Evolutionary conservation across 2,113 vertebrate genomes (phyloP).

Genomic region (Catharus fuscescens): DNA sequence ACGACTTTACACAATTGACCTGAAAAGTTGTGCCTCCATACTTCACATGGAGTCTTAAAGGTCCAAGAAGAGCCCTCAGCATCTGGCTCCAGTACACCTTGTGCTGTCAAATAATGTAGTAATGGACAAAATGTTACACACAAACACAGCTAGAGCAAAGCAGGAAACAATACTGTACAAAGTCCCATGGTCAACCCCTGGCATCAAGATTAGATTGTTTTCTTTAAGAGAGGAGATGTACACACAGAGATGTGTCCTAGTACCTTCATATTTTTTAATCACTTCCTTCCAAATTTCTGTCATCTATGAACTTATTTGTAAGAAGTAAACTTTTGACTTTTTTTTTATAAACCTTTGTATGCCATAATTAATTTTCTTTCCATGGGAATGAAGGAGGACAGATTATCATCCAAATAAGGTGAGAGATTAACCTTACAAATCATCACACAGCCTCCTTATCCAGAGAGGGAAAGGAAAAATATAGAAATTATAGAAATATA

Average conservation of each 20-base stretch:
- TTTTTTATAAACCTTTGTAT: not conserved
- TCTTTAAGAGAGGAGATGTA: not conserved
- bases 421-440: not conserved
- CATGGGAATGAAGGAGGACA: not conserved
- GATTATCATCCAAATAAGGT: not conserved
- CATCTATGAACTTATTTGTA: not conserved
- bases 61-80: not conserved
- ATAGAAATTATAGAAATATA: not conserved
- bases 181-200: not conserved
- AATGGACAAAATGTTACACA: not conserved
- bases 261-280: not conserved
- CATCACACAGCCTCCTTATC: not conserved
- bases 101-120: not conserved
- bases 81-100: not conserved
- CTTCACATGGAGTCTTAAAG: not conserved
- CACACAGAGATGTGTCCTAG: not conserved
- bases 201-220: not conserved
- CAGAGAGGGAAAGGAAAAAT: not conserved
- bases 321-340: not conserved
- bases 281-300: not conserved
- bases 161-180: not conserved
- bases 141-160: not conserved
- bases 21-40: not conserved
- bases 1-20: rapidly evolving
- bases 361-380: not conserved